These are phyloP conservation scores for Potamarius usumacintae DNA, from an alignment of 2,113 vertebrate genomes.

Conservation along the genomic window DNA sequence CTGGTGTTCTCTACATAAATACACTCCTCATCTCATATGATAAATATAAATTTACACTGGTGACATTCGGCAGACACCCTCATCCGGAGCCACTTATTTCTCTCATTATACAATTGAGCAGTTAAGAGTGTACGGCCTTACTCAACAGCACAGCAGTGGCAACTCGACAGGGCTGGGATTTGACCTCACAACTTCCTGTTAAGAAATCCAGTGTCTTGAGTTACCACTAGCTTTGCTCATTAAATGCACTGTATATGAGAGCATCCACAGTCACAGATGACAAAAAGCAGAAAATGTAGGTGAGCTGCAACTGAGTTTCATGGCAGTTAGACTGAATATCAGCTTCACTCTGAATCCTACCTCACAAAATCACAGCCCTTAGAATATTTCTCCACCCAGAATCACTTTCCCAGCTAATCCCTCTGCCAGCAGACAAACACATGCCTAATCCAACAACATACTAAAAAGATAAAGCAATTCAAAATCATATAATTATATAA, in stretches of 20 bases:
- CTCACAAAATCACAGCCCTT: slow-evolving; percentile 65
- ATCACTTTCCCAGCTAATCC: slow-evolving; percentile 66
- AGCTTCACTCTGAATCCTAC: slow-evolving; percentile 71
- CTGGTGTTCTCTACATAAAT: background rate
- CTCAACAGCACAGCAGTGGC: background rate
- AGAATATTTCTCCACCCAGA: slow-evolving; percentile 66
- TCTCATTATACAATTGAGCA: background rate
- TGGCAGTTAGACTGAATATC: slow-evolving; percentile 74
- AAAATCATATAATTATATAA: slow-evolving; percentile 16
- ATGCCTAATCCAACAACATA: slow-evolving; percentile 65
- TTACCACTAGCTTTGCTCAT: slow-evolving; percentile 59
- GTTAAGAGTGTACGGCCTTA: background rate
- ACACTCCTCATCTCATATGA: background rate
- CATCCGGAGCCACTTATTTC: background rate
- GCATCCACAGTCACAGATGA: slow-evolving; percentile 72
- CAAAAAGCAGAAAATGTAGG: slow-evolving; percentile 69
- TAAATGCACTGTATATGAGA: slow-evolving; percentile 69
- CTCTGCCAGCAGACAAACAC: slow-evolving; percentile 65
- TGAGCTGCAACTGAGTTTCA: slow-evolving; percentile 71
- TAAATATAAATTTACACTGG: background rate
- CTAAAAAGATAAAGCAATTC: slow-evolving; percentile 68
- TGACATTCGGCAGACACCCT: background rate
- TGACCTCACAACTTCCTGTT: background rate
- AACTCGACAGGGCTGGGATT: background rate
- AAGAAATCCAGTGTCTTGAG: background rate